These are phyloP conservation scores for Erannis defoliaria DNA, from an alignment of 2,888 invertebrate genomes.

Conservation along the genomic window DNA sequence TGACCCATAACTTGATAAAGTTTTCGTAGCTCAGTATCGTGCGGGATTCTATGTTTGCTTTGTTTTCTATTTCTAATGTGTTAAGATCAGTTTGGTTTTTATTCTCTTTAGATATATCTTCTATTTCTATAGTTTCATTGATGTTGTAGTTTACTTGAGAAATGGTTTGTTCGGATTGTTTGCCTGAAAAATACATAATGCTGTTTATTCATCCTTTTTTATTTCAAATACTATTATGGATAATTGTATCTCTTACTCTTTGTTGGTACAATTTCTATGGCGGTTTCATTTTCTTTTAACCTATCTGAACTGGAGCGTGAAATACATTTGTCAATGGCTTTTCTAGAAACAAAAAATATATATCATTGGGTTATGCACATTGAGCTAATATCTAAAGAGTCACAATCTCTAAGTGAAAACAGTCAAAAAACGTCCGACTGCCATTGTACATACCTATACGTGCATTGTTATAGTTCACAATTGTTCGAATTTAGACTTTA, in stretches of 20 bases:
- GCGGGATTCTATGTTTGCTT: not conserved
- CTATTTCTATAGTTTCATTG: not conserved
- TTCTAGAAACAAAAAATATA: conserved; percentile 10
- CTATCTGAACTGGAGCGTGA: not conserved
- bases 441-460: no score
- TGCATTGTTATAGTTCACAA: no score
- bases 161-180: not conserved
- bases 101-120: not conserved
- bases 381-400: no score
- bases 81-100: not conserved
- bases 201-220: not conserved
- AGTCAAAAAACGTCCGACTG: no score
- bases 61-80: not conserved
- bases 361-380: not conserved
- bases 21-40: not conserved
- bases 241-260: conserved; percentile 8
- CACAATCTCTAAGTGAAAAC: no score
- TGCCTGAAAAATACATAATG: not conserved
- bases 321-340: conserved; percentile 14
- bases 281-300: not conserved
- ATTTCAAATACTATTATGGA: not conserved
- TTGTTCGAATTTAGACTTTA: no score
- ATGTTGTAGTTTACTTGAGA: not conserved
- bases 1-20: not conserved
- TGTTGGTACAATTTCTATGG: not conserved